phyloP scores from a whole-genome alignment of 2,888 invertebrate species.

The Buathra laborator region DNA sequence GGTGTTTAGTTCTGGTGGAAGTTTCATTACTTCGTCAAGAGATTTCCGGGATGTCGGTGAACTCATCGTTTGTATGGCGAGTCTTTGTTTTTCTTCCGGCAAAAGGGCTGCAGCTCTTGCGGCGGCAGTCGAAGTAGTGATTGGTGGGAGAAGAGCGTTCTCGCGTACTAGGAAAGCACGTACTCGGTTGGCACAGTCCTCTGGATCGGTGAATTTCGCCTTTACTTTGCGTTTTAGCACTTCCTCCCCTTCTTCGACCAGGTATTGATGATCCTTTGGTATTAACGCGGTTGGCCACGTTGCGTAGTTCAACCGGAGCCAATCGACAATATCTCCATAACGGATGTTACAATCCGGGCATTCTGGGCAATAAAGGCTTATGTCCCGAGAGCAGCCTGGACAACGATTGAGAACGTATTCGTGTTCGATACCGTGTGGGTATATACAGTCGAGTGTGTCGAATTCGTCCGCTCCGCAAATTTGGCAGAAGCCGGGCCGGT shows the following conservation, averaged over 20 bases:
- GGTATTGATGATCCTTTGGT: slow-evolving; percentile 32
- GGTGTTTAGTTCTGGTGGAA: slow-evolving; percentile 14
- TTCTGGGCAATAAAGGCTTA: slow-evolving; percentile 45
- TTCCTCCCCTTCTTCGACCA: slow-evolving; percentile 18
- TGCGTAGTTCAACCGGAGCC: slow-evolving; percentile 46
- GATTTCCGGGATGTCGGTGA: neutral
- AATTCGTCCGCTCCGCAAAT: slow-evolving; percentile 55
- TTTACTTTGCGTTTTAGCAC: slow-evolving; percentile 44
- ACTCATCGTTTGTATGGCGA: neutral
- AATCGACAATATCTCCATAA: slow-evolving; percentile 37
- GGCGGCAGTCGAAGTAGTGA: neutral
- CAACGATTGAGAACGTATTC: slow-evolving; percentile 33
- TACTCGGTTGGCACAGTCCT: slow-evolving; percentile 23
- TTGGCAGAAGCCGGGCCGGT: slow-evolving; percentile 46
- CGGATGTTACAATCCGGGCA: slow-evolving; percentile 58
- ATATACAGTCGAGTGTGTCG: slow-evolving; percentile 50
- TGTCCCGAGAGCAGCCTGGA: slow-evolving; percentile 40
- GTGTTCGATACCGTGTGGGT: slow-evolving; percentile 56
- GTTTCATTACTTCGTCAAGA: slow-evolving; percentile 20
- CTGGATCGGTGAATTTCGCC: slow-evolving; percentile 33
- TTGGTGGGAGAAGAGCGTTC: slow-evolving; percentile 30
- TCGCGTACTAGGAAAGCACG: slow-evolving; percentile 44
- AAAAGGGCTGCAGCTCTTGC: neutral
- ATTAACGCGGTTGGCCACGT: slow-evolving; percentile 39
- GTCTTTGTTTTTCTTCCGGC: slow-evolving; percentile 21